Evolutionary conservation across 2,797 vertebrate genomes (phyloP).

Genomic region (Sternarchorhynchus goeldii): DNA sequence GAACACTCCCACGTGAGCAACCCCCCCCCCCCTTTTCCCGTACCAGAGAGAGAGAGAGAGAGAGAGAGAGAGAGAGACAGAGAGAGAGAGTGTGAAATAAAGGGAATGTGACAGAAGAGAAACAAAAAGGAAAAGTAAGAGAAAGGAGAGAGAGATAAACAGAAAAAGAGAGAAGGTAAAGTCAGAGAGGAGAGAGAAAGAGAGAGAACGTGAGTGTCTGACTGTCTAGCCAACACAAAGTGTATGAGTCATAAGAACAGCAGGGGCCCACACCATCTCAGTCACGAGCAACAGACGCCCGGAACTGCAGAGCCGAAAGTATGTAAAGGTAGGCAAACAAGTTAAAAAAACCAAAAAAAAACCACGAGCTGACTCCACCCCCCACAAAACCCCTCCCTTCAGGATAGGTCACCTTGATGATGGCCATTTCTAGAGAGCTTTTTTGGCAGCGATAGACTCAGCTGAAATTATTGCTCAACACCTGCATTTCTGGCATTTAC

Average conservation of each 20-base stretch:
- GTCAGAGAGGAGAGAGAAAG: neutral
- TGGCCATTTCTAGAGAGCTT: constrained; percentile 28
- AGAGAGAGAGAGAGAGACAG: neutral
- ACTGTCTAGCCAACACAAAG: constrained; percentile 32
- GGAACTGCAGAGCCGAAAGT: constrained; percentile 28
- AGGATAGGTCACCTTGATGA: constrained; percentile 40
- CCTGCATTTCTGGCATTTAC: constrained; percentile 19
- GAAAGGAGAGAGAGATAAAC: neutral
- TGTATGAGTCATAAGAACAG: constrained; percentile 47
- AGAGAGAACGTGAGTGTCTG: neutral
- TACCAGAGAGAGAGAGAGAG: neutral
- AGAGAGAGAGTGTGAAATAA: neutral
- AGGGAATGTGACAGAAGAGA: neutral
- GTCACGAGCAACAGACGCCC: constrained; percentile 46
- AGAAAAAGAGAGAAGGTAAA: neutral
- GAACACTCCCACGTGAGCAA: constrained; percentile 50
- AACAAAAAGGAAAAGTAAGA: neutral
- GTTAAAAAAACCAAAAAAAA: constrained; percentile 7
- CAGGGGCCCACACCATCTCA: constrained; percentile 42
- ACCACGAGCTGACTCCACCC: constrained; percentile 10
- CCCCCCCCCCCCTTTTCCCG: constrained; percentile 29
- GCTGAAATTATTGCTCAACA: constrained; percentile 6
- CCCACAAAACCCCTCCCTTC: constrained; percentile 1
- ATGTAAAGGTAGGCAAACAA: constrained; percentile 36
- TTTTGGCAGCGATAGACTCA: constrained; percentile 17